Base-by-base conservation (phyloP, 2,797 vertebrate species). In the Malurus leucopterus region DNA sequence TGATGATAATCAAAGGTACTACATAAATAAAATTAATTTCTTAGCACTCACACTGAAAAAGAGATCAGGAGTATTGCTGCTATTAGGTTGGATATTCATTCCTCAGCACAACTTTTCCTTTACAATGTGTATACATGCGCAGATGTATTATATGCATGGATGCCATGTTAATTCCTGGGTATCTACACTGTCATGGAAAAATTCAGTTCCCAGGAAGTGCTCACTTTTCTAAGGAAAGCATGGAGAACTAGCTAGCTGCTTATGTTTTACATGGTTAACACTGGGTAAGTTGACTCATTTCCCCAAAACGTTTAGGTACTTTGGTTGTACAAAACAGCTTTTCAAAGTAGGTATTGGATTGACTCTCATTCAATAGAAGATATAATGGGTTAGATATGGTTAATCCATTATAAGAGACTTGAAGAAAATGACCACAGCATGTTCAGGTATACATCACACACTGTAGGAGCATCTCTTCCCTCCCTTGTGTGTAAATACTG, bases 331-430 rank as follows among this genome's bases (percentile, higher is more conserved):
- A 49, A 44, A 43, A 44, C 36, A 75, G 19, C 9, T 64, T n/a
- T 82, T 65, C 44, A 68, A 24, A 50, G 41, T 0, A 22, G 16
- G 19, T n/a, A 34, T 2, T 2, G 2, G 14, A 55, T 0, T 59
- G 62, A 72, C 24, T 29, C 16, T 43, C 18, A 49, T 36, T 81
- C 49, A 61, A 34, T 7, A 70, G 15, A 18, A 76, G n/a, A 58
- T 29, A 38, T 2, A n/a, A 57, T 43, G 44, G 15, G 26, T 59
- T 54, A 67, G 29, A 64, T 40, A 51, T n/a, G 29, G 22, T 23
- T 32, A 13, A 70, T 16, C 32, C 20, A 36, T 27, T 44, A 3
- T 9, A 70, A 65, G 16, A 51, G 29, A 49, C 41, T 7, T 63
- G 26, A 55, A 71, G 47, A 81, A 59, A 92, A 32, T 2, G 0